Evolutionary conservation across 2,113 vertebrate genomes (phyloP).

Genomic region (Tupaia chinensis): DNA sequence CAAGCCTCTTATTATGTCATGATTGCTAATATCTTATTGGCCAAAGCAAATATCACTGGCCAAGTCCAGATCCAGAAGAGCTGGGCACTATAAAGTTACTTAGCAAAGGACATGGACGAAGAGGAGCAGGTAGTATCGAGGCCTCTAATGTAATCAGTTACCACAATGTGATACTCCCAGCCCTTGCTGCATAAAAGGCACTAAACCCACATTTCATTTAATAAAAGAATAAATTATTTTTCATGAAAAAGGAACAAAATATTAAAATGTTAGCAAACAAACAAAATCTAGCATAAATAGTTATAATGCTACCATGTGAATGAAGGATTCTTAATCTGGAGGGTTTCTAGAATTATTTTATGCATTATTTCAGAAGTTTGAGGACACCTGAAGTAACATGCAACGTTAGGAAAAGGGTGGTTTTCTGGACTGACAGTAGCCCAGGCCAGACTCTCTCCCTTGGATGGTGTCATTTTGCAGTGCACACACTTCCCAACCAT

Average conservation of each 20-base stretch:
- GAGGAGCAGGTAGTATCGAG: background rate
- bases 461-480: no score
- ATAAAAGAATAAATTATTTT: background rate
- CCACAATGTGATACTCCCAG: background rate
- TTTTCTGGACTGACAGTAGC: background rate
- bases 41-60: background rate
- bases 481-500: fast-evolving
- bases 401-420: background rate
- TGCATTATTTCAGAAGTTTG: background rate
- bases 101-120: background rate
- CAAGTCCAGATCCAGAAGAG: background rate
- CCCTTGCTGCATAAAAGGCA: background rate
- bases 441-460: no score
- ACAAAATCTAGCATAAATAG: background rate
- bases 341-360: background rate
- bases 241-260: background rate
- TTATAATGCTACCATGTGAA: background rate
- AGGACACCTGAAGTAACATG: background rate
- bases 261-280: background rate
- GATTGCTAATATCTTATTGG: background rate
- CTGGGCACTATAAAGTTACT: background rate
- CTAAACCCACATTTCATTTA: background rate
- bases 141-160: background rate
- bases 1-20: background rate
- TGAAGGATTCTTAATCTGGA: background rate